These are phyloP conservation scores for Entomobrya multifasciata DNA, from an alignment of 2,888 invertebrate species.

Conservation along the genomic window DNA sequence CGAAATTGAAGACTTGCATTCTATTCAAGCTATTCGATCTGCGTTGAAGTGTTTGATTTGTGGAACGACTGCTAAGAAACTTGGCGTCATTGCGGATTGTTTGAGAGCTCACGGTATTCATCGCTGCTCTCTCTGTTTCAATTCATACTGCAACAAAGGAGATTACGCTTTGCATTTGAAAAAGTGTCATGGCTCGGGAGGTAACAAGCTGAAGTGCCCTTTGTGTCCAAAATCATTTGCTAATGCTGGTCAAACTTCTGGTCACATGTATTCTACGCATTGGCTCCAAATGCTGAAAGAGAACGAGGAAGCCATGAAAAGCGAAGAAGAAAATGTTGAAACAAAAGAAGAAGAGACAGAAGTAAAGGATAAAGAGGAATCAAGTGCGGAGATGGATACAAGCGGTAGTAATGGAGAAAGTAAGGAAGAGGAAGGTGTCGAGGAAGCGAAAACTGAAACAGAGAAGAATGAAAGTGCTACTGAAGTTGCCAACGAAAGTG, in stretches of 20 bases:
- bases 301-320: slow-evolving; percentile 32
- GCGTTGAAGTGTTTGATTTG: slow-evolving; percentile 77
- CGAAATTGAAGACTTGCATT: slow-evolving; percentile 73
- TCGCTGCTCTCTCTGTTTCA: slow-evolving; percentile 79
- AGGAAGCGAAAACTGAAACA: neutral
- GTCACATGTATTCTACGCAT: slow-evolving; percentile 76
- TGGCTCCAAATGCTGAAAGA: slow-evolving; percentile 70
- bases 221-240: slow-evolving; percentile 73
- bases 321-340: neutral
- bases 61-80: slow-evolving; percentile 64
- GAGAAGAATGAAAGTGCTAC: slow-evolving; percentile 21
- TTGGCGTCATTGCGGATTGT: slow-evolving; percentile 75
- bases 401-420: no score
- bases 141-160: slow-evolving; percentile 73
- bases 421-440: neutral
- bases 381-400: neutral
- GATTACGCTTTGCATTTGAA: slow-evolving; percentile 75
- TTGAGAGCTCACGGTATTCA: slow-evolving; percentile 75
- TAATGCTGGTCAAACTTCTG: slow-evolving; percentile 77
- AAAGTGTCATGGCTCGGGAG: slow-evolving; percentile 69
- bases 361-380: neutral
- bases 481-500: no score
- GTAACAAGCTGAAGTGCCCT: slow-evolving; percentile 72
- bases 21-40: slow-evolving; percentile 57
- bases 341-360: neutral